Percentiles rank a stretch among this genome's conserved stretches.
Evolutionary conservation across 2,888 invertebrate species (phyloP).

Genomic region (Craniophora ligustri): DNA sequence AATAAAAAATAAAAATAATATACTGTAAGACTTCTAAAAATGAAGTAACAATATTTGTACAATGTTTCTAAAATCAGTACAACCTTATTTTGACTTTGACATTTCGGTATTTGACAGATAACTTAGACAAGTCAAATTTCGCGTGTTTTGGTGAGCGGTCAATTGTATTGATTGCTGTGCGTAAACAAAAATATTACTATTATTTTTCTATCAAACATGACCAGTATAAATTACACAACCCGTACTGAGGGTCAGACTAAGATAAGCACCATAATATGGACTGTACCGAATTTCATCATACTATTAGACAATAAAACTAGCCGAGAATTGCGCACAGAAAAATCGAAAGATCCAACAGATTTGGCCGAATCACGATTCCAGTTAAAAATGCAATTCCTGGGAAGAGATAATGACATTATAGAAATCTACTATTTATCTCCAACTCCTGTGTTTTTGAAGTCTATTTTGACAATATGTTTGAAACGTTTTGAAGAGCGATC

Average conservation of each 20-base stretch:
- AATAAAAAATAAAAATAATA: too few relatives aligned
- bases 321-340: slow-evolving; percentile 77
- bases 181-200: slow-evolving; percentile 6
- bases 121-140: too few relatives aligned
- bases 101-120: too few relatives aligned
- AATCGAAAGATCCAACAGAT: slow-evolving; percentile 65
- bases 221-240: slow-evolving; percentile 71
- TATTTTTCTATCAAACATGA: slow-evolving; percentile 23
- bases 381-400: slow-evolving; percentile 81
- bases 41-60: too few relatives aligned
- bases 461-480: slow-evolving; percentile 76
- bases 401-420: slow-evolving; percentile 79
- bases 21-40: too few relatives aligned
- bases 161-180: too few relatives aligned
- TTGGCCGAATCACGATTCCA: slow-evolving; percentile 70
- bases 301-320: slow-evolving; percentile 74
- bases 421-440: slow-evolving; percentile 81
- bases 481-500: slow-evolving; percentile 82
- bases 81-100: too few relatives aligned
- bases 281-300: slow-evolving; percentile 74
- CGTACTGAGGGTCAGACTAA: slow-evolving; percentile 81
- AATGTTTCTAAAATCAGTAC: too few relatives aligned
- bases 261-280: slow-evolving; percentile 82
- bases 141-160: too few relatives aligned
- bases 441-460: slow-evolving; percentile 77